Evolutionary conservation across 2,113 vertebrate genomes (phyloP), one percentile per base, ranked within the genome.

Genomic region (Glareola pratincola): DNA sequence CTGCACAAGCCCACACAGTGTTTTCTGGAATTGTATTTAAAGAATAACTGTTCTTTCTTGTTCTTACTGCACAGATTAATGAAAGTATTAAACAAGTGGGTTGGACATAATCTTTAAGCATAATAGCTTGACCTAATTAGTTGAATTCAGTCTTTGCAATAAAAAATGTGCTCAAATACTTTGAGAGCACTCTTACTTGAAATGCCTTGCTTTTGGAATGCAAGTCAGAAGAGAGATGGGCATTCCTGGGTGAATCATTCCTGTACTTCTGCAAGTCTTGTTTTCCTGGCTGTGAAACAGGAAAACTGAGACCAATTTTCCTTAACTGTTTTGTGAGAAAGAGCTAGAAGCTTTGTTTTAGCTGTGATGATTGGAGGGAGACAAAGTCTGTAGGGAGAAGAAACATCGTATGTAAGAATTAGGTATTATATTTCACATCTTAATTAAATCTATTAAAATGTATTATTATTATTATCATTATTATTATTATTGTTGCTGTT

Each of bases 11-110:
- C 91, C 89, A 96, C 95, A 47, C 91, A 93, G 92, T 91, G 85
- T 88, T 97, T 97, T 95, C 92, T 96, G 94, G 74, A 91, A 95
- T 80, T 95, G 81, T 90, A 69, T 85, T 96, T 96, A 83, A 91
- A 91, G 80, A 96, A 82, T 96, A 92, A 76, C 77, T 93, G 54
- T 92, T 96, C 94, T 87, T 92, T 96, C 89, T 74, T 93, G 32
- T 94, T 90, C 86, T 92, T 90, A 76, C 85, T 95, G 34, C 37
- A 87, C 67, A 95, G 89, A 90, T 96, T 94, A 93, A 90, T 94
- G 91, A 27, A 94, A 94, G 92, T 96, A 88, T 96, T 96, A 90
- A 67, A 74, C 73, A 92, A 97, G 85, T 80, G 75, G 74, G 89
- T 90, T 96, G 81, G 81, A 79, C 78, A 54, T 96, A 96, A 97